These are phyloP conservation scores for Cynopterus sphinx DNA, from an alignment of 2,797 vertebrate genomes.

Conservation along the genomic window DNA sequence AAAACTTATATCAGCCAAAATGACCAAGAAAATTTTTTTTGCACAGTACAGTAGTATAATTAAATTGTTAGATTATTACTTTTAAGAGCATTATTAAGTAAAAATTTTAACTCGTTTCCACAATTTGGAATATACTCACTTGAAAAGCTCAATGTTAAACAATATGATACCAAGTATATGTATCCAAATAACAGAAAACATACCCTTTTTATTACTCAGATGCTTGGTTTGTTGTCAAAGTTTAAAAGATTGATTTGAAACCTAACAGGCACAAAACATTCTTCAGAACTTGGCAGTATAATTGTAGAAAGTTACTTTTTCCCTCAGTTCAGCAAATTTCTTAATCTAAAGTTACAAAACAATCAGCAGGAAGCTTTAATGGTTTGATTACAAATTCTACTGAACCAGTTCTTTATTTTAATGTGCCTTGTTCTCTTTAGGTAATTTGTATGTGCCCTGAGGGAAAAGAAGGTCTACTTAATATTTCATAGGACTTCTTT, in stretches of 20 bases:
- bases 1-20: constrained; percentile 83
- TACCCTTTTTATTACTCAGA: constrained; percentile 6
- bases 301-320: constrained; percentile 33
- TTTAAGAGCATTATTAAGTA: constrained; percentile 66
- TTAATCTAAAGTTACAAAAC: constrained; percentile 46
- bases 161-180: not conserved
- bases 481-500: constrained; percentile 57
- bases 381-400: not conserved
- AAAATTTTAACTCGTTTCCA: not conserved
- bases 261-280: not conserved
- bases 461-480: constrained; percentile 41
- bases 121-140: not conserved
- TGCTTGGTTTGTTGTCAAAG: constrained; percentile 38
- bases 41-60: constrained; percentile 70
- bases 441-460: constrained; percentile 37
- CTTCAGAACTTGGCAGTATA: constrained; percentile 14
- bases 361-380: constrained; percentile 7
- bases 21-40: constrained; percentile 70
- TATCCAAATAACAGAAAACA: not conserved
- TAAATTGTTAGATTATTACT: constrained; percentile 69
- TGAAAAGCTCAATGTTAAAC: constrained; percentile 36
- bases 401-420: constrained; percentile 49
- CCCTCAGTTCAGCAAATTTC: constrained; percentile 28
- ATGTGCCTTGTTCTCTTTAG: constrained; percentile 20
- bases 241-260: constrained; percentile 1